Evolutionary conservation across 2,888 invertebrate genomes (phyloP), one percentile per base, ranked within the genome.

Genomic region (Drosophila neotestacea): DNA sequence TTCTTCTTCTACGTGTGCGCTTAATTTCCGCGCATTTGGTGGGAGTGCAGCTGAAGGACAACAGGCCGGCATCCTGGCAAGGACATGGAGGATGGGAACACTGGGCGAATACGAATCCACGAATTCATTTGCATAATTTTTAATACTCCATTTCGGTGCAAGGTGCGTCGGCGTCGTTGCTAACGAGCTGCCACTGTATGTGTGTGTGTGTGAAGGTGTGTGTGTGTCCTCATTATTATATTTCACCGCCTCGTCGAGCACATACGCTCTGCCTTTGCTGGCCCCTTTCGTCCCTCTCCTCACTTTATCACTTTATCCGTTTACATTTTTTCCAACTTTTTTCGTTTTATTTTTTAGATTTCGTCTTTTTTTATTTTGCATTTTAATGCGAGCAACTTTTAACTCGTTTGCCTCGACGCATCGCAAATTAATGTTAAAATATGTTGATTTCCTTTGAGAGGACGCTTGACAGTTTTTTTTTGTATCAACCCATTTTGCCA

Each of bases 81-180:
- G 69, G 28, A 28, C 9, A 13, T 6, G 34, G 32, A 22, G 55
- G 6, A 7, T 9, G 10, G 28, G 28, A 13, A 27, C 10, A 30
- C 51, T 61, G 79, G 62, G 80, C 82, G 86, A 83, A 81, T 85
- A 61, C 88, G 84, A 88, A 77, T 81, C 67, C 78, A 70, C 85
- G 89, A 90, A 90, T 91, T 91, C 91, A 92, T 91, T 92, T 91
- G 91, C 91, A 91, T 91, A 91, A 91, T 92, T 91, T 92, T 92
- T 91, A 91, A 91, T 91, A 90, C 91, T 90, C 89, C 91, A 90
- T 90, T 90, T 91, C 88, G 75, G 69, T 79, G 85, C 82, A 73
- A 56, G 85, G 77, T 75, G 85, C 74, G 79, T 76, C 73, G 71
- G 64, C 79, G 72, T 76, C 79, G 52, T 64, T 47, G 70, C 80